Base-by-base conservation (phyloP, 2,888 invertebrate species). In the Cataglyphis albicans region DNA sequence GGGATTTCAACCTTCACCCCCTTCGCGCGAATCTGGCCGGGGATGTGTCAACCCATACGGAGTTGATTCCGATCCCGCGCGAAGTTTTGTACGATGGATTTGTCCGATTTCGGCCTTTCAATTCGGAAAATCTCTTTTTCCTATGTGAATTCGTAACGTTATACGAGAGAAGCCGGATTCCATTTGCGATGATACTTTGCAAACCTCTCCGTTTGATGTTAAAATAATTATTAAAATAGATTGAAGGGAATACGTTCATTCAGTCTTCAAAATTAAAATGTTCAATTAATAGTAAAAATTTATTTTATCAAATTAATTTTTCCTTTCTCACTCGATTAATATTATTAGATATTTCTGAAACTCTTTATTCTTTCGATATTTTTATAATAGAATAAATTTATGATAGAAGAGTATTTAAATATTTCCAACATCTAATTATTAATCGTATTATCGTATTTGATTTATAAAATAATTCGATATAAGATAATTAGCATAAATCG, bases 1-100 rank as follows among this genome's bases (percentile, higher is more conserved):
- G 81, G 82, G 75, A 44, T 78, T 64, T 55, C 84, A 83, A 85
- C 86, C 81, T 84, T 84, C 86, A 86, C 86, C 78, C 88, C 85
- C 83, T 81, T 87, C 88, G 63, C 59, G 83, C 52, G 74, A 82
- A 81, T 84, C 67, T 72, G 21, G 18, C 25, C 21, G 29, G n/a
- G 57, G 35, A 41, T 64, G 41, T 72, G 72, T 72, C 59, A 57
- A 80, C 59, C 72, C 59, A 44, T 35, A 78, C 52, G 32, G 59
- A 72, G 44, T 57, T 44, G 44, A 44, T 59, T 72, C 25, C 72
- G 59, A 80, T 72, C 44, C 41, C 15, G 41, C 41, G 55, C 55
- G 9, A n/a, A 59, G 72, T 80, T 72, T 70, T 48, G 32, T 59
- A 59, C 72, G 25, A 59, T 72, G 59, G 44, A 72, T 80, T 61